These are phyloP conservation scores for Ctenosaura bakeri DNA, from an alignment of 2,797 vertebrate species.

Conservation along the genomic window DNA sequence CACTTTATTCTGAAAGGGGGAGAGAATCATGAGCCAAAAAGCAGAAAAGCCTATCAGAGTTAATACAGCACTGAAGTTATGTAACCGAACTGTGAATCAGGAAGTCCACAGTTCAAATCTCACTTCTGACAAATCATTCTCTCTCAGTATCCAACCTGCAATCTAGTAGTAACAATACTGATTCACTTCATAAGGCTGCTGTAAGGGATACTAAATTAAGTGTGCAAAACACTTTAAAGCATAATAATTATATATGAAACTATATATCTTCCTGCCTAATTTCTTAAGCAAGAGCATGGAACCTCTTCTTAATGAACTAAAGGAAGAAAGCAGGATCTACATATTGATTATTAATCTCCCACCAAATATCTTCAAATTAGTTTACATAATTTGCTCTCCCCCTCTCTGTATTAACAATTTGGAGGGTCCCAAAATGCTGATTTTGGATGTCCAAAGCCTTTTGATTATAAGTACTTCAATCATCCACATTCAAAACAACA, in stretches of 20 bases:
- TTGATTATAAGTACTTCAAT: constrained; percentile 8
- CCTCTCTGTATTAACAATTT: not conserved
- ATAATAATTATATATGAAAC: too few species aligned
- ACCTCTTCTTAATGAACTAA: constrained; percentile 6
- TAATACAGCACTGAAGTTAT: not conserved
- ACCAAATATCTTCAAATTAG: too few species aligned
- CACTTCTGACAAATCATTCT: not conserved
- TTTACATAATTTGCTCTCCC: too few species aligned
- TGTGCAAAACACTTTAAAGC: too few species aligned
- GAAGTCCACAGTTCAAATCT: not conserved
- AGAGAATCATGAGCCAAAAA: not conserved
- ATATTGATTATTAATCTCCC: not conserved
- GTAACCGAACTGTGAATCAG: not conserved
- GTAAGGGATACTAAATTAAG: too few species aligned
- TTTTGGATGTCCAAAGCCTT: not conserved
- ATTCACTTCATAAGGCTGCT: too few species aligned
- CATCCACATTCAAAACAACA: constrained; percentile 1
- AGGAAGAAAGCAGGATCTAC: not conserved
- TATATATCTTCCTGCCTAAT: too few species aligned
- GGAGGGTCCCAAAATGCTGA: not conserved
- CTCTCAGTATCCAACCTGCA: not conserved
- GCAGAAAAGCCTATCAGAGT: not conserved
- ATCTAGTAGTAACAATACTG: not conserved
- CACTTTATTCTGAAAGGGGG: constrained; percentile 86
- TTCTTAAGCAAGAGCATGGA: not conserved